These are phyloP conservation scores for Verasper variegatus DNA, from an alignment of 2,113 vertebrate genomes.

Conservation along the genomic window DNA sequence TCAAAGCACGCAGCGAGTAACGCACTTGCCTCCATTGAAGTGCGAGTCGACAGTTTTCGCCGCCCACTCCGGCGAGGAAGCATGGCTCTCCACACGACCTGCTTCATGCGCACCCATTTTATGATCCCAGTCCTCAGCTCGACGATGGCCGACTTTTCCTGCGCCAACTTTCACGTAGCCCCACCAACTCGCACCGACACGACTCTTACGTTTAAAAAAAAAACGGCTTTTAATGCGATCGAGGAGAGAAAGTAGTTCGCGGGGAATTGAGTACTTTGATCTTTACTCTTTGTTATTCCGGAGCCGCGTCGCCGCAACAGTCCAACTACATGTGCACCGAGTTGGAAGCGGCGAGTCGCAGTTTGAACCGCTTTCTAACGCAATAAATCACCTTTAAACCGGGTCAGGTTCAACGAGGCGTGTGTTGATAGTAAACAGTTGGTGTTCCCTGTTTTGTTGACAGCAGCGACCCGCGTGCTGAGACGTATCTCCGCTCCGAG, in stretches of 20 bases:
- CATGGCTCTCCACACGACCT: slow-evolving; percentile 80
- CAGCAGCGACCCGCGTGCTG: slow-evolving; percentile 69
- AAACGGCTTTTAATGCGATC: accelerated
- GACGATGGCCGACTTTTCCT: slow-evolving; percentile 47
- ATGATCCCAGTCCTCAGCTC: slow-evolving; percentile 64
- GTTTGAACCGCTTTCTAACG: background rate
- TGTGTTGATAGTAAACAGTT: background rate
- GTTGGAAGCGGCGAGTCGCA: slow-evolving; percentile 43
- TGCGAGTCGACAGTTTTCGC: slow-evolving; percentile 65
- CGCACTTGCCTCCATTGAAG: slow-evolving; percentile 59
- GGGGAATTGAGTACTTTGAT: slow-evolving; percentile 65
- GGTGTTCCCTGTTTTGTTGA: slow-evolving; percentile 70
- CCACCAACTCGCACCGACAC: slow-evolving; percentile 8
- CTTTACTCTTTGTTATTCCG: slow-evolving; percentile 75
- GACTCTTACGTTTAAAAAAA: background rate
- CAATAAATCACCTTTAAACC: too few species aligned
- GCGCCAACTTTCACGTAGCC: background rate
- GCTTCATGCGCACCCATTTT: slow-evolving; percentile 82
- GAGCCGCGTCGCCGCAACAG: slow-evolving; percentile 64
- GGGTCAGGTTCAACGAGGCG: background rate
- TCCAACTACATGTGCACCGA: slow-evolving; percentile 70
- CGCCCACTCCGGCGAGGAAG: slow-evolving; percentile 78
- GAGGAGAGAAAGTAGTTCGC: background rate
- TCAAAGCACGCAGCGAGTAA: background rate
- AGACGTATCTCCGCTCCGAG: slow-evolving; percentile 63